Base-by-base conservation (phyloP, 2,888 invertebrate species). In the Microctonus aethiopoides region DNA sequence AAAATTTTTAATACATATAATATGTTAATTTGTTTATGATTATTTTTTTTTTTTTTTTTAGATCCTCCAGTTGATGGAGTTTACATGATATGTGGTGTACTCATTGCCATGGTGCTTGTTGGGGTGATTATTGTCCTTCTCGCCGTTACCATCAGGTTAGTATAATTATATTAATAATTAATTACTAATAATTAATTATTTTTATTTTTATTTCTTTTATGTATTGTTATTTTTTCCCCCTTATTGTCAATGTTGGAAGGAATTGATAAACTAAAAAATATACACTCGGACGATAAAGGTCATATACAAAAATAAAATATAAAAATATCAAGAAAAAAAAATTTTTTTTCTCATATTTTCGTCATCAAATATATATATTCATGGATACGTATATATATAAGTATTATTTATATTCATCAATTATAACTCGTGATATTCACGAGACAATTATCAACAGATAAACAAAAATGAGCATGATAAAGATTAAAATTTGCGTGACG, bases 81-180 rank as follows among this genome's bases (percentile, higher is more conserved):
- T 87, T 94, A 93, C 90, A 93, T 94, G 92, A 92, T 94, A 88
- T 92, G 92, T 84, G 94, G 94, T 75, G 94, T 94, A 79, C 90
- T 94, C 83, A 94, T 94, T 86, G 94, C 94, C 77, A 94, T 94
- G 93, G 90, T 93, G 81, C 89, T 94, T 81, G 94, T 94, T 76
- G 94, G 92, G 79, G 90, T 93, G 72, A 93, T 94, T 82, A 94
- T 94, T 83, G 91, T 94, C 77, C 89, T 94, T 79, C 89, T 94
- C 87, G 94, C 94, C 76, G 91, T 94, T 76, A 94, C 94, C 74
- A 94, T 94, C 86, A 94, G 93, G 94, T 94, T n/a, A n/a, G n/a
- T n/a, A n/a, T n/a, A n/a, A n/a, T n/a, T n/a, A n/a, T n/a, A n/a
- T n/a, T n/a, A n/a, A n/a, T n/a, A n/a, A n/a, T n/a, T 89, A 88